These are phyloP conservation scores for Eumacrocentrus americanus DNA, from an alignment of 2,888 invertebrate species.

Conservation along the genomic window DNA sequence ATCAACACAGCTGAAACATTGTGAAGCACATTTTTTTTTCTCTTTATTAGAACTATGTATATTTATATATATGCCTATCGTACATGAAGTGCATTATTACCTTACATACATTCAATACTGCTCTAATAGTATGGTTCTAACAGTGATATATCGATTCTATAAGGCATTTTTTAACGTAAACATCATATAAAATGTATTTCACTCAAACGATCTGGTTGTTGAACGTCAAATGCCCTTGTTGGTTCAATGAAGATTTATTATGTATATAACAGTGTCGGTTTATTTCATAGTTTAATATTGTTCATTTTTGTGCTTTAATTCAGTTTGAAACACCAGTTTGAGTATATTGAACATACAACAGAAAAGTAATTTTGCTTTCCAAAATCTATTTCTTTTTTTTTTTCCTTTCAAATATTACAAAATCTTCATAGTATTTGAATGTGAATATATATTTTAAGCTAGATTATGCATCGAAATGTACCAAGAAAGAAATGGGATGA, in stretches of 20 bases:
- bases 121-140: slow-evolving; percentile 26
- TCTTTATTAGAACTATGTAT: slow-evolving; percentile 16
- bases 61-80: slow-evolving; percentile 13
- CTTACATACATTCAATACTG: slow-evolving; percentile 29
- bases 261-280: too few species aligned
- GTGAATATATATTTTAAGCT: too few species aligned
- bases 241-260: neutral
- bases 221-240: neutral
- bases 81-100: slow-evolving; percentile 30
- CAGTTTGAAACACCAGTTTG: neutral
- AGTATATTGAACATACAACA: neutral
- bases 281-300: too few species aligned
- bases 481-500: too few species aligned
- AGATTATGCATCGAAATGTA: too few species aligned
- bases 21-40: slow-evolving; percentile 43
- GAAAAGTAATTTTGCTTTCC: neutral
- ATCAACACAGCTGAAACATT: slow-evolving; percentile 47
- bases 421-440: neutral
- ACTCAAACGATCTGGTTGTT: neutral
- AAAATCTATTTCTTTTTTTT: neutral
- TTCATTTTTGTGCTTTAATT: neutral
- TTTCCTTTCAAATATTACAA: neutral
- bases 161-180: slow-evolving; percentile 21
- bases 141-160: slow-evolving; percentile 7
- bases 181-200: neutral